phyloP scores from a whole-genome alignment of 1,140 invertebrate genomes.

The Apis mellifera region Amel_HAv3.1 CM009931.2:17336501-17337000 shows the following conservation, averaged over 20 bases:
- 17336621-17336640: background rate
- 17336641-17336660: background rate
- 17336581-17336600: no score
- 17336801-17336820: background rate
- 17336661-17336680: background rate
- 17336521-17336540: no score
- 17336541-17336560: no score
- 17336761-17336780: background rate
- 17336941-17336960: conserved; percentile 3
- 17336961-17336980: background rate
- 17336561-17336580: no score
- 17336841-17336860: background rate
- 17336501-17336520: no score
- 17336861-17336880: conserved; percentile 8
- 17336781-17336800: background rate
- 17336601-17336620: background rate
- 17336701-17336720: background rate
- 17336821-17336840: conserved; percentile 22
- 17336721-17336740: background rate
- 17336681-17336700: background rate
- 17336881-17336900: background rate
- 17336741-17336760: background rate
- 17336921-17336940: conserved; percentile 15
- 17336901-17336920: background rate
- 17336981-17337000: background rate